Evolutionary conservation across 53 echinoderm and acorn worm species (phyloP).

Genomic region (Antedon mediterranea): DNA sequence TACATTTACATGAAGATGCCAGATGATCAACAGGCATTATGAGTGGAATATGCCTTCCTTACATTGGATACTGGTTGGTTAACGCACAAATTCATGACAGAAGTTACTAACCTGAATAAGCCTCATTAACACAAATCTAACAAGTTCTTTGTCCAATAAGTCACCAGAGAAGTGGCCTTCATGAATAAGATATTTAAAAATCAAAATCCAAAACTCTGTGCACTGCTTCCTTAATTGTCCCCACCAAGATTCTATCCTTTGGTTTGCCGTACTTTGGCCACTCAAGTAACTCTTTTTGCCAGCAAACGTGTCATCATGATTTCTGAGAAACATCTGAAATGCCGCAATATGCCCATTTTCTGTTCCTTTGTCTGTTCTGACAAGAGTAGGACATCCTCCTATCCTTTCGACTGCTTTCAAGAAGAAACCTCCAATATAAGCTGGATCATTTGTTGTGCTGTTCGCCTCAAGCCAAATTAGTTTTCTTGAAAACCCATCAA

Average conservation of each 20-base stretch:
- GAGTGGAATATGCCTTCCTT: too few relatives aligned
- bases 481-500: too few relatives aligned
- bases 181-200: constrained; percentile 13
- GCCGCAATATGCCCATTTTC: constrained; percentile 2
- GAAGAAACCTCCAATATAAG: constrained; percentile 9
- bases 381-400: too few relatives aligned
- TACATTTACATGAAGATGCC: too few relatives aligned
- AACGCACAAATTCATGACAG: too few relatives aligned
- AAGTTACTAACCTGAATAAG: neutral
- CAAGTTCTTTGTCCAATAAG: neutral
- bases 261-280: constrained; percentile 7
- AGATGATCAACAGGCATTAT: too few relatives aligned
- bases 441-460: constrained; percentile 20
- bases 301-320: constrained; percentile 4
- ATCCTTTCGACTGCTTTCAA: neutral
- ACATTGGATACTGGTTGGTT: too few relatives aligned
- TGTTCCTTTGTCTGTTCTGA: too few relatives aligned
- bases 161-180: constrained; percentile 10
- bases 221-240: constrained; percentile 18
- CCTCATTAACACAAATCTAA: neutral
- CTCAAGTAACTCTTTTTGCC: constrained; percentile 6
- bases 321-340: constrained; percentile 14
- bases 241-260: constrained; percentile 16
- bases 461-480: too few relatives aligned
- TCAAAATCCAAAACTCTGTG: constrained; percentile 30